Evolutionary conservation across 2,797 vertebrate genomes (phyloP), one percentile per base, ranked within the genome.

Genomic region (Micromesistius poutassou): DNA sequence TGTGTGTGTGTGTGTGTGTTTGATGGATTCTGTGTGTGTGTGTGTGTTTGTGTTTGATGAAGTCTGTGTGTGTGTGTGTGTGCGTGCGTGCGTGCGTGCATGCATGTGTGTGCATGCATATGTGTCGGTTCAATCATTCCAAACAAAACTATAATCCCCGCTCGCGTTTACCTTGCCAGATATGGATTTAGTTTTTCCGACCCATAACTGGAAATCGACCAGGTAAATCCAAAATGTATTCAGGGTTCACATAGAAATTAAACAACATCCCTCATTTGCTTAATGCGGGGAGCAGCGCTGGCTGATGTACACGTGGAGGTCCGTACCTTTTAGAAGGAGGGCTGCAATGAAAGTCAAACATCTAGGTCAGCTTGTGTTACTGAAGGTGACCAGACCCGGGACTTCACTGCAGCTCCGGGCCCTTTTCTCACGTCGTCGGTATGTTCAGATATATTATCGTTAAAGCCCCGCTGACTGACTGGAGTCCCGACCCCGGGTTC

Each of bases 401-500:
- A 86, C 89, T 82, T 77, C 16, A 85, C 79, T 84, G 83, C 77
- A 70, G 78, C 76, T 84, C 75, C 72, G n/a, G 7, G 42, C 74
- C 74, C 84, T 72, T 50, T 91, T 91, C 90, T 88, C 90, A 89
- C 87, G 84, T 71, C 87, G 82, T 73, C 62, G 0, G 80, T 78
- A 85, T 92, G 88, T 87, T 91, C 91, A 92, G 87, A 79, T n/a
- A 22, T 92, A 89, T 92, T 93, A 85, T 91, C 88, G 79, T 83
- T 87, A 78, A 87, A 75, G 12, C 70, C 75, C 28, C 10, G 71
- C 72, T 90, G 92, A 93, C 88, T n/a, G n/a, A n/a, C n/a, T n/a
- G 83, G 90, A 93, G 93, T 90, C 82, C 84, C 91, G 91, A 93
- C 90, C 91, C 81, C 79, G 90, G 90, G 89, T 89, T 90, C 82